phyloP scores from a whole-genome alignment of 2,113 vertebrate species.

The Zosterops hypoxanthus region DNA sequence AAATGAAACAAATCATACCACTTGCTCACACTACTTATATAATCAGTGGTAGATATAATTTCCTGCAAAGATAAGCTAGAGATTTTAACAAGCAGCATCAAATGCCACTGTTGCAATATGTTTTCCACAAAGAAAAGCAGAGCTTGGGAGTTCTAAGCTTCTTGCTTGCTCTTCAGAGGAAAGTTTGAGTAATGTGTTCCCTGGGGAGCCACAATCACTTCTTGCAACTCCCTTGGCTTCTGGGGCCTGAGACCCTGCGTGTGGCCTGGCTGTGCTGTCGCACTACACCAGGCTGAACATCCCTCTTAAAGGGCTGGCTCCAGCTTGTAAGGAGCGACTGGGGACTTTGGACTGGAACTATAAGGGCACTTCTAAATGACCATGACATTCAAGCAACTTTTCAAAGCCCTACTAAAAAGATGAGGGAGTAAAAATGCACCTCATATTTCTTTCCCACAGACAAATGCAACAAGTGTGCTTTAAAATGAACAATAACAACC shows the following conservation, averaged over 20 bases:
- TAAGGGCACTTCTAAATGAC: fast-evolving
- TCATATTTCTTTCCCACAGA: neutral
- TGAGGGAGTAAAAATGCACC: neutral
- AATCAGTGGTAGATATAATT: neutral
- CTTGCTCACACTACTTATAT: neutral
- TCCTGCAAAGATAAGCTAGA: neutral
- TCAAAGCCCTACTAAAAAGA: neutral
- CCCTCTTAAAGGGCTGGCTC: neutral
- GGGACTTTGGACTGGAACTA: fast-evolving
- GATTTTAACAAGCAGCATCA: neutral
- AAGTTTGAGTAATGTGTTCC: neutral
- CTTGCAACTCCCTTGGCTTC: neutral
- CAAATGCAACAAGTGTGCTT: neutral
- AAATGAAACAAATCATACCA: neutral
- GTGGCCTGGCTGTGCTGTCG: neutral
- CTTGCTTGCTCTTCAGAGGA: neutral
- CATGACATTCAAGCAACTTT: neutral
- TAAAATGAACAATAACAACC: neutral
- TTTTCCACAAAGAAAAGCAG: neutral
- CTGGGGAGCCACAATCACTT: neutral
- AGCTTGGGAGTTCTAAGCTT: neutral
- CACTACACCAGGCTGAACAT: neutral
- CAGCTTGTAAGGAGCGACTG: fast-evolving
- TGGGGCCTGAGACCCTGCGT: too few relatives aligned
- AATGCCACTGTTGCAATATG: neutral